These are phyloP conservation scores for Pangasius sanitwongsei DNA, from an alignment of 2,797 vertebrate genomes.

Conservation along the genomic window DNA sequence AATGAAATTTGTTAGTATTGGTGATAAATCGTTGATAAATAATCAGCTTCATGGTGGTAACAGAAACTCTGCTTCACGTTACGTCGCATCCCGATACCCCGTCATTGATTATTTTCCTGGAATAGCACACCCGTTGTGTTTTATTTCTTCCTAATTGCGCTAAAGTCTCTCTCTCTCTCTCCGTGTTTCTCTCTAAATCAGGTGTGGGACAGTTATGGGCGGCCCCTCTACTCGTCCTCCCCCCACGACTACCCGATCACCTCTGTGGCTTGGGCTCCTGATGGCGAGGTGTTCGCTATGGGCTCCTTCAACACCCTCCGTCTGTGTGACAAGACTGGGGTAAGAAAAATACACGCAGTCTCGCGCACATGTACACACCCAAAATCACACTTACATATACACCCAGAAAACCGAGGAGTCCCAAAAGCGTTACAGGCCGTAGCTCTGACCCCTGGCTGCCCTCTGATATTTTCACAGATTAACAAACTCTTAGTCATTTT, in stretches of 20 bases:
- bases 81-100: not conserved
- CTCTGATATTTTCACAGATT: not conserved
- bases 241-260: constrained; percentile 90
- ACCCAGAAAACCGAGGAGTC: not conserved
- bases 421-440: not conserved
- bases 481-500: not conserved
- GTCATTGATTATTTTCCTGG: not conserved
- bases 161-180: constrained; percentile 9
- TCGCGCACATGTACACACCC: not conserved
- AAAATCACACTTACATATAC: not conserved
- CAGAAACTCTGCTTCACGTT: not conserved
- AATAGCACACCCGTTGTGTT: not conserved
- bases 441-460: not conserved
- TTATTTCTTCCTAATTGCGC: not conserved
- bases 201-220: constrained; percentile 96
- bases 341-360: constrained; percentile 69
- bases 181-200: constrained; percentile 58
- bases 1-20: not conserved
- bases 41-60: not conserved
- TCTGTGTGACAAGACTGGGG: constrained; percentile 96
- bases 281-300: constrained; percentile 91
- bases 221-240: constrained; percentile 81
- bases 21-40: not conserved
- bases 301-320: constrained; percentile 93
- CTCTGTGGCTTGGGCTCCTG: constrained; percentile 89